Conservation (phyloP, 2,113 vertebrate genomes). For the Ondatra zibethicus region DNA sequence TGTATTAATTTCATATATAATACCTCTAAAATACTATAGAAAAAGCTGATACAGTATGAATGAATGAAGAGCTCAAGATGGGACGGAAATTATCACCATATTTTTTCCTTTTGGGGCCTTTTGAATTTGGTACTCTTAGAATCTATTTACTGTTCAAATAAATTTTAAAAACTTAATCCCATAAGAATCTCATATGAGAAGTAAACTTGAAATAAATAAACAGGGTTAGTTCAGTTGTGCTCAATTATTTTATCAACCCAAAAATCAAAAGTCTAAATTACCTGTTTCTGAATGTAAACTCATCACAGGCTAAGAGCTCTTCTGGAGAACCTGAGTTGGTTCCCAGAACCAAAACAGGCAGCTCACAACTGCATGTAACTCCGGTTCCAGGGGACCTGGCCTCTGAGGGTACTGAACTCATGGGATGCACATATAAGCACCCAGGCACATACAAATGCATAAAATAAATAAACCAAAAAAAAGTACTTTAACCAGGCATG, state of each 20-base stretch:
- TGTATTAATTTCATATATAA: neutral
- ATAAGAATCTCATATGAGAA: neutral
- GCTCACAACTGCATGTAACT: neutral
- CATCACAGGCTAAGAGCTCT: neutral
- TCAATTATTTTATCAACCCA: slow-evolving; percentile 8
- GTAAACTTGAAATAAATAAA: neutral
- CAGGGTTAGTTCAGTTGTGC: neutral
- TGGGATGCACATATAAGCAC: neutral
- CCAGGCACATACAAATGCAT: neutral
- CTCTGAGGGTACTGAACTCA: neutral
- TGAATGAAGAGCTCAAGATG: neutral
- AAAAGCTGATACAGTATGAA: neutral
- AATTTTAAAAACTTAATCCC: neutral
- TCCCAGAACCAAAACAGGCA: neutral
- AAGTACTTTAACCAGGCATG: neutral
- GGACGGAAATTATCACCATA: neutral
- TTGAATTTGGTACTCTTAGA: neutral
- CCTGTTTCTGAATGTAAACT: neutral
- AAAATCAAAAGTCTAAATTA: neutral
- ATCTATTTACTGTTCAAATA: slow-evolving; percentile 43
- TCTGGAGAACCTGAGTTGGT: neutral
- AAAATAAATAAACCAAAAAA: neutral
- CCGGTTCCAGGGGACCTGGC: neutral
- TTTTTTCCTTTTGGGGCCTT: neutral
- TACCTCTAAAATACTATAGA: neutral